These are phyloP conservation scores for Taenioides sp. DNA, from an alignment of 2,797 vertebrate genomes.

Conservation along the genomic window DNA sequence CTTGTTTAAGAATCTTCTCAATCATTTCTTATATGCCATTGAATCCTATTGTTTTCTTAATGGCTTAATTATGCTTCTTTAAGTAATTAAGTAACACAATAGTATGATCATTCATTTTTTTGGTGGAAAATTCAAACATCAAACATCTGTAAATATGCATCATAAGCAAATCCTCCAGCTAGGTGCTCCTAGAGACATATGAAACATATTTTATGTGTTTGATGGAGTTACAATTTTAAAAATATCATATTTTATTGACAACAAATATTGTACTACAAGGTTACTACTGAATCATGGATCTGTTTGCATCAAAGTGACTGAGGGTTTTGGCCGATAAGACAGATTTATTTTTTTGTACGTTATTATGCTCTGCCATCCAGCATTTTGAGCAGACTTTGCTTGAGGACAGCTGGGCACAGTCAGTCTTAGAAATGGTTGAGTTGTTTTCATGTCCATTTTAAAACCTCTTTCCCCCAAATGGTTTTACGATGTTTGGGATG, in stretches of 20 bases:
- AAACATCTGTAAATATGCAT: too few relatives aligned
- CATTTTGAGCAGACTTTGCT: constrained; percentile 4
- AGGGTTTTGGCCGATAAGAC: neutral
- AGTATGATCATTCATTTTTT: too few relatives aligned
- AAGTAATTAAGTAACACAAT: too few relatives aligned
- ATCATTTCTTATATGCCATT: constrained; percentile 8
- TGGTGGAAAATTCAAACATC: too few relatives aligned
- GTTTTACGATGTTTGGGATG: constrained; percentile 40
- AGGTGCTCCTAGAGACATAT: too few relatives aligned
- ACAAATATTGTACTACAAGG: too few relatives aligned
- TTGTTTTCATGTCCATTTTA: constrained; percentile 22
- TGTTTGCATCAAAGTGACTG: neutral
- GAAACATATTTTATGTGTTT: too few relatives aligned
- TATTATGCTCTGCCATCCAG: neutral
- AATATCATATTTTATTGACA: too few relatives aligned
- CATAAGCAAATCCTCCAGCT: too few relatives aligned
- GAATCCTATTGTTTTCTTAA: constrained; percentile 6
- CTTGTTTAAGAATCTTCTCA: constrained; percentile 14
- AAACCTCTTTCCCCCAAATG: constrained; percentile 19
- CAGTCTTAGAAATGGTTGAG: constrained; percentile 33
- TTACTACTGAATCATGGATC: neutral
- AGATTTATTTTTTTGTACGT: neutral
- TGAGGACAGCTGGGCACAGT: constrained; percentile 5
- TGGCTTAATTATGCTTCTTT: neutral
- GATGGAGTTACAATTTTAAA: too few relatives aligned